These are phyloP conservation scores for Equus quagga DNA, from an alignment of 2,113 vertebrate species.

Conservation along the genomic window DNA sequence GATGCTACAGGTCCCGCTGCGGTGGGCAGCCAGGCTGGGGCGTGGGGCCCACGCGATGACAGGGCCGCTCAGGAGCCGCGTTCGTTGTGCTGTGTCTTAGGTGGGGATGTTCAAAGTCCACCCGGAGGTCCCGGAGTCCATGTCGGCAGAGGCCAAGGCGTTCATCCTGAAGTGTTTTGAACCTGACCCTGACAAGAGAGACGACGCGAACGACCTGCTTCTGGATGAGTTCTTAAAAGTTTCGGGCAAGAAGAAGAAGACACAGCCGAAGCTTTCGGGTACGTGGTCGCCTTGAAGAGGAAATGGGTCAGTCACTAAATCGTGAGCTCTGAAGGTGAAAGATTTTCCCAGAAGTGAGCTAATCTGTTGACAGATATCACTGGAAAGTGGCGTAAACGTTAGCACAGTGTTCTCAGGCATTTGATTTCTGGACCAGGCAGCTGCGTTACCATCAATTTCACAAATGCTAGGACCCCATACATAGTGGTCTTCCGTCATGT, in stretches of 20 bases:
- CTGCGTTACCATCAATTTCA: background rate
- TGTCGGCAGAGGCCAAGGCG: constrained; percentile 97
- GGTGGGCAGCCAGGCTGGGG: background rate
- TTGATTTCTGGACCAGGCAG: background rate
- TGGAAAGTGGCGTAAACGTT: background rate
- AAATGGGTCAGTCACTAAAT: background rate
- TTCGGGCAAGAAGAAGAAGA: constrained; percentile 96
- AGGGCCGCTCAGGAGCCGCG: background rate
- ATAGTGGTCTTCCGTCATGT: background rate
- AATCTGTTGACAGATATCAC: background rate
- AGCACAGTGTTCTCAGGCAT: background rate
- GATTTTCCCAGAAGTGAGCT: background rate
- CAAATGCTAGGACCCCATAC: background rate
- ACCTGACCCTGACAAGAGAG: constrained; percentile 95
- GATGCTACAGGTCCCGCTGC: background rate
- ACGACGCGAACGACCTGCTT: constrained; percentile 94
- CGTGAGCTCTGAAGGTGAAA: background rate
- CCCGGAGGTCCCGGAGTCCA: constrained; percentile 98
- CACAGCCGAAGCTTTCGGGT: constrained; percentile 94
- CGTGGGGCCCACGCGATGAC: background rate
- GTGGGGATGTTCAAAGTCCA: constrained; percentile 99
- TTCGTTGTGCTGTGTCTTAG: constrained; percentile 81
- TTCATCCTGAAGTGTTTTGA: constrained; percentile 98
- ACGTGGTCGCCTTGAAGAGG: background rate
- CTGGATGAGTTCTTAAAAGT: constrained; percentile 97